These are phyloP conservation scores for Oscheius sp. DNA, from an alignment of 1,140 invertebrate genomes.

Conservation along the genomic window DNA sequence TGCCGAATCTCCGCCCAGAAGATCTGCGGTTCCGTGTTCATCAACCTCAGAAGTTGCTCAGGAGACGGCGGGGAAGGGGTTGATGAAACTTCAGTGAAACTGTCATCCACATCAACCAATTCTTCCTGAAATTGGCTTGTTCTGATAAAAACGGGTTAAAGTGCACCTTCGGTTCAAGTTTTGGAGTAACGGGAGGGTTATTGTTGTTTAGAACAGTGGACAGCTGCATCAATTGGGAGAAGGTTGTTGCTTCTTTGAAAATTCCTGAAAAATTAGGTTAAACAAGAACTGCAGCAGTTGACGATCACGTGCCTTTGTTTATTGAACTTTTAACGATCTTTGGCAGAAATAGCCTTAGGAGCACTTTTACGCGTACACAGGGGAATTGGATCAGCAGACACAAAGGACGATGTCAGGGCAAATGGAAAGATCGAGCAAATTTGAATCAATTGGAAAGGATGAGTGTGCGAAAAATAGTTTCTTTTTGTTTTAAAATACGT, in stretches of 20 bases:
- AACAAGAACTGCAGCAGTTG: not conserved
- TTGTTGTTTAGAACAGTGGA: slow-evolving; percentile 19
- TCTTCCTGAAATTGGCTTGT: slow-evolving; percentile 7
- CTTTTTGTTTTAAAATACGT: no score
- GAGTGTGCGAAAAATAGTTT: not conserved
- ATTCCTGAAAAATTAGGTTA: not conserved
- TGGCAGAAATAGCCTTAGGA: not conserved
- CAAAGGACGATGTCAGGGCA: not conserved
- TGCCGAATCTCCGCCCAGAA: slow-evolving; percentile 53
- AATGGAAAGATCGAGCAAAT: not conserved
- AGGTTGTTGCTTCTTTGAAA: slow-evolving; percentile 17
- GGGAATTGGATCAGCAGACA: not conserved
- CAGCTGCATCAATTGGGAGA: slow-evolving; percentile 14
- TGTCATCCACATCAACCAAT: slow-evolving; percentile 22
- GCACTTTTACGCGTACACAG: not conserved
- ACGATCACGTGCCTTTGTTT: not conserved
- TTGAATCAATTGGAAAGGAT: not conserved
- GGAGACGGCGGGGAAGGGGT: not conserved
- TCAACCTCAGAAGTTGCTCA: not conserved
- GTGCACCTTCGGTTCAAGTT: not conserved
- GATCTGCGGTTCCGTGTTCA: slow-evolving; percentile 39
- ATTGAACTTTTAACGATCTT: not conserved
- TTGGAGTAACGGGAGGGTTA: slow-evolving; percentile 1
- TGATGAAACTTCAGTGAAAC: not conserved
- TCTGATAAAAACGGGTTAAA: not conserved